A percentile compares a stretch with the other conserved stretches of the same genome.
These are phyloP conservation scores for Potamarius usumacintae DNA, from an alignment of 2,113 vertebrate species.

Conservation along the genomic window DNA sequence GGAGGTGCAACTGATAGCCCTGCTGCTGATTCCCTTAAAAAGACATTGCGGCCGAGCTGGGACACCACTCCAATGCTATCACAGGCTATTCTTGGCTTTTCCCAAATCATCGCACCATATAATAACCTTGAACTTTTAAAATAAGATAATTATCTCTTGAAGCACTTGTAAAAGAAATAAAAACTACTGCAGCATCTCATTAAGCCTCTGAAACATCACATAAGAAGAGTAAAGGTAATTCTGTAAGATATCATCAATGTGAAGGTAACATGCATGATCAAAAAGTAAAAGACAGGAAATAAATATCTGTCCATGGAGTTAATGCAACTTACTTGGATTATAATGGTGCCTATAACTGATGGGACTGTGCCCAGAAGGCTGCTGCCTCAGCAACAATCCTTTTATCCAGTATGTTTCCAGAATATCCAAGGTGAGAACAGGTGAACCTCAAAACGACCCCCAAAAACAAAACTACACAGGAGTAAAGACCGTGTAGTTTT, in stretches of 20 bases:
- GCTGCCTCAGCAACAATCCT: conserved; percentile 78
- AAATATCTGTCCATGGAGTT: conserved; percentile 46
- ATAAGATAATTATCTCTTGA: conserved; percentile 22
- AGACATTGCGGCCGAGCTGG: conserved; percentile 85
- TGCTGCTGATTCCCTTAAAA: conserved; percentile 98
- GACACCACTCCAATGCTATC: conserved; percentile 83
- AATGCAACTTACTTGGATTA: conserved; percentile 81
- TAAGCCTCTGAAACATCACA: conserved; percentile 10
- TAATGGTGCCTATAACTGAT: conserved; percentile 81
- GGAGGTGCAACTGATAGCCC: conserved; percentile 83
- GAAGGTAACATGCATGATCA: conserved; percentile 15
- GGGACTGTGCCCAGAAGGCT: conserved; percentile 83
- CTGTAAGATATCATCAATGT: conserved; percentile 11
- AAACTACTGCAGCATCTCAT: neutral
- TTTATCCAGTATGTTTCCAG: conserved; percentile 80
- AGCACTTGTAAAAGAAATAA: conserved; percentile 6
- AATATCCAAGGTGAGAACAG: conserved; percentile 87
- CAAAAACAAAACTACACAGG: conserved; percentile 97
- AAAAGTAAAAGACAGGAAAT: neutral
- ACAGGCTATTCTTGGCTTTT: conserved; percentile 90
- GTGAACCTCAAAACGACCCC: conserved; percentile 78
- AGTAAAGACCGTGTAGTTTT: conserved; percentile 85
- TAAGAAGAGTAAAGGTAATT: conserved; percentile 4
- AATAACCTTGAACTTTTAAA: conserved; percentile 80
- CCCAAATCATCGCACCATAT: conserved; percentile 72